Evolutionary conservation across 1,140 invertebrate genomes (phyloP).

Genomic region (Pachypsylla venusta): DNA sequence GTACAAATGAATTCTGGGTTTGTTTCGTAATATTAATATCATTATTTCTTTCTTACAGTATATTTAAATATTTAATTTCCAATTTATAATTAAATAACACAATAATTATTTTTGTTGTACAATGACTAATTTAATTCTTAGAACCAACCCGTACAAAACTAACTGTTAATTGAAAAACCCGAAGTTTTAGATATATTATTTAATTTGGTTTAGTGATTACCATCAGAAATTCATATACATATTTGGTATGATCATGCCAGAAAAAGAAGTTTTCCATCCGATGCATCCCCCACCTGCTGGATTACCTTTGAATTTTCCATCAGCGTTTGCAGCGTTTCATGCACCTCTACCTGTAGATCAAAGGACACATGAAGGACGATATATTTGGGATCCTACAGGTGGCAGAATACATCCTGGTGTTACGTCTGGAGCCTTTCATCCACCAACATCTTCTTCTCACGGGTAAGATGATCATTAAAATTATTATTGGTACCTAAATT

Average conservation of each 20-base stretch:
- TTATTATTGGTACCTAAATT: too few species aligned
- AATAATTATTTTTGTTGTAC: too few species aligned
- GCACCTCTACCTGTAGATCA: background rate
- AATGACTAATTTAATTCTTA: background rate
- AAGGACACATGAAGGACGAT: constrained; percentile 1
- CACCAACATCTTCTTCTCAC: background rate
- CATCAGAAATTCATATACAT: too few species aligned
- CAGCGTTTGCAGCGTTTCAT: background rate
- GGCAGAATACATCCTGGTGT: background rate
- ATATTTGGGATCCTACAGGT: background rate
- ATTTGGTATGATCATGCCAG: background rate
- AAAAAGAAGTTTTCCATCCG: background rate
- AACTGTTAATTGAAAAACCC: background rate
- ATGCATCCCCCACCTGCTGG: constrained; percentile 3
- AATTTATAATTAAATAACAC: too few species aligned
- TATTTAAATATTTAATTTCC: too few species aligned
- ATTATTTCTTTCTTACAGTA: too few species aligned
- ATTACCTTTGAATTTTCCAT: background rate
- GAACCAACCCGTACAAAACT: constrained; percentile 1
- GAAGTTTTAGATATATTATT: too few species aligned
- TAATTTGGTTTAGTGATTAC: too few species aligned
- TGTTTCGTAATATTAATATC: too few species aligned
- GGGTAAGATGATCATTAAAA: too few species aligned
- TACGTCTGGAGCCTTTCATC: background rate
- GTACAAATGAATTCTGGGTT: too few species aligned